phyloP scores from a whole-genome alignment of 2,113 vertebrate species.

The Megalops atlanticus region DNA sequence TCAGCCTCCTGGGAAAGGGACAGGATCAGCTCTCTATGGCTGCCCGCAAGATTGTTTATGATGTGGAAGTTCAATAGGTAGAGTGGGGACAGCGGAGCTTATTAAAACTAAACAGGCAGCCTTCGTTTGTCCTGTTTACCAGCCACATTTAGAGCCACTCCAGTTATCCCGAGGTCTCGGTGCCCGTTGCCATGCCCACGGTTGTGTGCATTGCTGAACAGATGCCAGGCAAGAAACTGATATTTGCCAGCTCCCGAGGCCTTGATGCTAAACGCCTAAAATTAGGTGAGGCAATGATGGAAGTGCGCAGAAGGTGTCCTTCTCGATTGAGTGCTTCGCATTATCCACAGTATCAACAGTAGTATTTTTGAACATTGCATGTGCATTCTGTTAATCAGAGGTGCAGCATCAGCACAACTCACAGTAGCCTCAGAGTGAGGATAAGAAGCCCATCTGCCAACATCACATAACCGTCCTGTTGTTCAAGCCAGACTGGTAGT shows the following conservation, averaged over 20 bases:
- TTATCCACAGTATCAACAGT: neutral
- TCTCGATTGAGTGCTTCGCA: neutral
- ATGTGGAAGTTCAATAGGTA: neutral
- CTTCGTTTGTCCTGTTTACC: neutral
- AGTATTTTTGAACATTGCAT: neutral
- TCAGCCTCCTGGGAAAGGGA: neutral
- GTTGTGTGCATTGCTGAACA: conserved; percentile 1
- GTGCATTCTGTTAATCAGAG: neutral
- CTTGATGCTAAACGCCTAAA: neutral
- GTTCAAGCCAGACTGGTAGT: neutral
- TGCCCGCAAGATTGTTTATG: conserved; percentile 12
- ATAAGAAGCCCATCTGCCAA: neutral
- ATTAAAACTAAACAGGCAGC: neutral
- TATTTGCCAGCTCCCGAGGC: neutral
- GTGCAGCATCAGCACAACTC: neutral
- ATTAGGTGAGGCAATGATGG: neutral
- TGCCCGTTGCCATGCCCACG: conserved; percentile 33
- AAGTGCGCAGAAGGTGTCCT: no score
- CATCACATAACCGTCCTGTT: neutral
- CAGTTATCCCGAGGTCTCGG: conserved; percentile 3
- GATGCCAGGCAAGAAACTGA: neutral
- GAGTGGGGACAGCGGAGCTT: neutral
- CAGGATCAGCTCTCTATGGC: conserved; percentile 4
- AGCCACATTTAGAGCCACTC: neutral
- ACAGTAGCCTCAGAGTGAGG: neutral